Conservation (phyloP, 2,888 invertebrate species). For the Dichetophora obliterata region DNA sequence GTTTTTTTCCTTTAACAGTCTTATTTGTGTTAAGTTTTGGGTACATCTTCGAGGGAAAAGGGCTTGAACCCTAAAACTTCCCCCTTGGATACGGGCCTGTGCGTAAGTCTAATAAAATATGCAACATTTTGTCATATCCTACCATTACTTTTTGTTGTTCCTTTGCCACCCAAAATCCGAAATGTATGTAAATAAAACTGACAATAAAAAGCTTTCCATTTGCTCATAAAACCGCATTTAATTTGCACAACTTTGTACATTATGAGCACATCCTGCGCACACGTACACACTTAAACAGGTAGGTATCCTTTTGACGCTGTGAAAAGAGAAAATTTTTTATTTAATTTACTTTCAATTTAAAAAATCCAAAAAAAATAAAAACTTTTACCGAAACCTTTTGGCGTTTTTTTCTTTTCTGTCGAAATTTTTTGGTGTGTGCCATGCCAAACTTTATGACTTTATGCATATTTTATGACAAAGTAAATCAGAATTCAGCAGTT, state of each 20-base stretch:
- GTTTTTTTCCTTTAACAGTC: too few relatives aligned
- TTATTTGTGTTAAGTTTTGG: too few relatives aligned
- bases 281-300: neutral
- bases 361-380: neutral
- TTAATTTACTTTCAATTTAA: slow-evolving; percentile 27
- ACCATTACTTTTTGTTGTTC: neutral
- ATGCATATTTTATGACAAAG: slow-evolving; percentile 49
- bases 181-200: too few relatives aligned
- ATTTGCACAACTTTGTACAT: neutral
- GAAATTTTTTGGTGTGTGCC: neutral
- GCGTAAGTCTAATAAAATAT: neutral
- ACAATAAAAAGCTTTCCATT: too few relatives aligned
- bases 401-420: neutral
- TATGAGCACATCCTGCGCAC: neutral
- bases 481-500: slow-evolving; percentile 23
- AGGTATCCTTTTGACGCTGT: too few relatives aligned
- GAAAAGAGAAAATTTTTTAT: neutral
- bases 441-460: slow-evolving; percentile 38
- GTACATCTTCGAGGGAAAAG: too few relatives aligned
- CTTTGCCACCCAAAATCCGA: neutral
- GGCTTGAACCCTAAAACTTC: too few relatives aligned
- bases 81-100: too few relatives aligned
- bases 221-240: slow-evolving; percentile 3
- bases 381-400: neutral
- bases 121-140: neutral